phyloP scores from a whole-genome alignment of 1,140 invertebrate species.

The Glossosoma conforme region DNA sequence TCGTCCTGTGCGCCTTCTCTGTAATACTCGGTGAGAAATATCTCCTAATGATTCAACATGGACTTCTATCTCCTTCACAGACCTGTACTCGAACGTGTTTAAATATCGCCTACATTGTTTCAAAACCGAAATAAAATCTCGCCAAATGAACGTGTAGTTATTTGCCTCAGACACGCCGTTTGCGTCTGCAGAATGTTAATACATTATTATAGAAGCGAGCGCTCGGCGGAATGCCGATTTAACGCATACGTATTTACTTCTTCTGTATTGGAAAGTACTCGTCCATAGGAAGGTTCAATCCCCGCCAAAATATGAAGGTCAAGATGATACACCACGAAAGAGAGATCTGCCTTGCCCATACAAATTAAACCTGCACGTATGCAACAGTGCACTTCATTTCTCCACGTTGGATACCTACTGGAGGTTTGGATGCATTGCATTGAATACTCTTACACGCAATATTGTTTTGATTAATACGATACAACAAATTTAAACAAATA shows the following conservation, averaged over 20 bases:
- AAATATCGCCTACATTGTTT: not conserved
- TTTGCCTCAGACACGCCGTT: too few relatives aligned
- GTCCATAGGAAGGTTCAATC: not conserved
- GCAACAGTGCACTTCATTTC: too few relatives aligned
- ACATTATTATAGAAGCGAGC: not conserved
- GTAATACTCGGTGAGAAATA: constrained; percentile 15
- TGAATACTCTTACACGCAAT: too few relatives aligned
- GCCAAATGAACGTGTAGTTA: too few relatives aligned
- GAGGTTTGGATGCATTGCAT: too few relatives aligned
- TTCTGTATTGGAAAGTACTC: constrained; percentile 18
- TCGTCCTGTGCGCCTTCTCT: constrained; percentile 17
- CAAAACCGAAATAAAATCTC: too few relatives aligned
- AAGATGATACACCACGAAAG: constrained; percentile 18
- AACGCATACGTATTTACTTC: constrained; percentile 15
- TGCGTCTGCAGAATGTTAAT: too few relatives aligned
- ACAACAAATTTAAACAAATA: constrained; percentile 4
- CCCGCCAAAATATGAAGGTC: constrained; percentile 26
- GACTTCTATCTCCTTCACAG: not conserved
- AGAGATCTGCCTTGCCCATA: constrained; percentile 20
- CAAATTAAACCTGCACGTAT: too few relatives aligned
- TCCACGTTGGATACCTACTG: too few relatives aligned
- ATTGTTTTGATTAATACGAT: too few relatives aligned
- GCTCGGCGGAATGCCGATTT: constrained; percentile 18
- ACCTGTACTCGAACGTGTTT: not conserved
- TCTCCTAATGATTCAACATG: too few relatives aligned